phyloP scores from a whole-genome alignment of 2,797 vertebrate genomes.

The Gambusia yucatana region DNA sequence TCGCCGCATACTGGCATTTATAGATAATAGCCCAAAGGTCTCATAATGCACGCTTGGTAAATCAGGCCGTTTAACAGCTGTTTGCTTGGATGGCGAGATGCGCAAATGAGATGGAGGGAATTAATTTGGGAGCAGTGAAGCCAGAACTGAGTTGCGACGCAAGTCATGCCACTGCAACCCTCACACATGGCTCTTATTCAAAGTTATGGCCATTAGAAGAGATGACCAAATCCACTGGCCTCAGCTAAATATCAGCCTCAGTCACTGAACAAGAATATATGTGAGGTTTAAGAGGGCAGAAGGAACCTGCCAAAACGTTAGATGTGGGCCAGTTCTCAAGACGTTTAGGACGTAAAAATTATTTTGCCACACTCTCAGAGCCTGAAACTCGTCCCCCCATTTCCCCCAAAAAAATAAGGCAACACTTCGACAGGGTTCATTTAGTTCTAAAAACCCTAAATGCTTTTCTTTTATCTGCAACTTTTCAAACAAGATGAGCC shows the following conservation, averaged over 20 bases:
- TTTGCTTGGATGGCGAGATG: slow-evolving; percentile 30
- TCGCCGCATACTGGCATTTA: slow-evolving; percentile 48
- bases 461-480: slow-evolving; percentile 29
- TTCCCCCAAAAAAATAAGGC: background rate
- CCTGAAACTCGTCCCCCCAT: slow-evolving; percentile 36
- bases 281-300: slow-evolving; percentile 47
- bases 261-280: slow-evolving; percentile 40
- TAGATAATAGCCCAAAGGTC: slow-evolving; percentile 62
- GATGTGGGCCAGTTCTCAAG: slow-evolving; percentile 57
- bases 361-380: slow-evolving; percentile 48
- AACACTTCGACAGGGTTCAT: background rate
- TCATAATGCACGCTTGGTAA: slow-evolving; percentile 41
- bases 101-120: slow-evolving; percentile 27
- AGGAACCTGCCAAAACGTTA: slow-evolving; percentile 56
- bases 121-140: slow-evolving; percentile 40
- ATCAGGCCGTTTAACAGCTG: slow-evolving; percentile 55
- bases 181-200: slow-evolving; percentile 42
- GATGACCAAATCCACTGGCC: slow-evolving; percentile 43
- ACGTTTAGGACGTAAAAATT: slow-evolving; percentile 56
- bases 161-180: slow-evolving; percentile 34
- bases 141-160: slow-evolving; percentile 33
- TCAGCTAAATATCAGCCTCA: slow-evolving; percentile 43
- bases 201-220: slow-evolving; percentile 50
- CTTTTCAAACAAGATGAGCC: slow-evolving; percentile 54
- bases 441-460: slow-evolving; percentile 17